Percentiles rank a stretch among this genome's conserved stretches.
Conservation (phyloP, 1,140 invertebrate species). For the Temnothorax longispinosus region DNA sequence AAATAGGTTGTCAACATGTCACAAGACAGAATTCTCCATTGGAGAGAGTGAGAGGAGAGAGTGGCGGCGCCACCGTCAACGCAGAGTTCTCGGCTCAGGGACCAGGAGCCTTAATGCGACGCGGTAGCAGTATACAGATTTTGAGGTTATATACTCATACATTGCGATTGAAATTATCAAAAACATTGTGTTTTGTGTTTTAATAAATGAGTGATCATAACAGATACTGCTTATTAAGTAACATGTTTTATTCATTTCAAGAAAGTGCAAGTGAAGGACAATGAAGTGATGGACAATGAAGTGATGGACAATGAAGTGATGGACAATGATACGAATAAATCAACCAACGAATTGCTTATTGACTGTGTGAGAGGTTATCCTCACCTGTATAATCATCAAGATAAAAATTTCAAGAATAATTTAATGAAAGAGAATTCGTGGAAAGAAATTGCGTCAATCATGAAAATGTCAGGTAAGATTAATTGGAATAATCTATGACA, state of each 20-base stretch:
- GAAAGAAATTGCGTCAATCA: slow-evolving; percentile 2
- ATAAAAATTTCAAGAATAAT: slow-evolving; percentile 1
- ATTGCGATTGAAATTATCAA: no score
- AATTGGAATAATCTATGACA: neutral
- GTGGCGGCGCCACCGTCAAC: no score
- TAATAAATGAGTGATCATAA: neutral
- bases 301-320: neutral
- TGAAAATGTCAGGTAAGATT: slow-evolving; percentile 15
- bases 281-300: no score
- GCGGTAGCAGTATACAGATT: no score
- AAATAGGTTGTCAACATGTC: no score
- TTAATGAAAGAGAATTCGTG: slow-evolving; percentile 10
- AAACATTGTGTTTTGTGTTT: neutral
- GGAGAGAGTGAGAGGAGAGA: no score
- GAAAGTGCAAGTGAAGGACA: neutral
- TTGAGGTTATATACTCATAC: no score
- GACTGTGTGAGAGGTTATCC: slow-evolving; percentile 1
- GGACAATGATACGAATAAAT: neutral
- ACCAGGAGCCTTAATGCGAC: no score
- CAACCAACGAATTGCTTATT: slow-evolving; percentile 3
- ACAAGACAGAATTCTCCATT: no score
- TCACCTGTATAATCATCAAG: slow-evolving; percentile 5
- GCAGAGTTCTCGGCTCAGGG: no score
- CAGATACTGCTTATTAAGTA: neutral
- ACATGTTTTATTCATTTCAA: neutral